Conservation (phyloP, 2,888 invertebrate species). For the Drosophila neonasuta region DNA sequence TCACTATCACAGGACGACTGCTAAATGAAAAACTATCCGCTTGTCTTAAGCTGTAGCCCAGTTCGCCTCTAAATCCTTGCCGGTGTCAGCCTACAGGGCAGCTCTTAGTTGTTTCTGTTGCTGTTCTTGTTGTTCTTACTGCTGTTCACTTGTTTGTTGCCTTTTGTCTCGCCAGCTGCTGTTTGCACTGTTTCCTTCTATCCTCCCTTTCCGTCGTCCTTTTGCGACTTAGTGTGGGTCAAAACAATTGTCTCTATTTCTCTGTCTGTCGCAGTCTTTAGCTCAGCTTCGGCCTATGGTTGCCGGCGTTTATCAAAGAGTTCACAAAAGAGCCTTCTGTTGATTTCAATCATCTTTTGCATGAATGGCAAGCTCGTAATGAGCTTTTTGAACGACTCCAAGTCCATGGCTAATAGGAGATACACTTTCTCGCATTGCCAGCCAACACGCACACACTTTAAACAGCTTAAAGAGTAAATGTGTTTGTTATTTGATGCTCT, state of each 20-base stretch:
- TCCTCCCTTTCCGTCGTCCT: neutral
- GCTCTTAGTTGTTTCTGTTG: conserved; percentile 1
- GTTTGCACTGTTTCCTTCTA: conserved; percentile 12
- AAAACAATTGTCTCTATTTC: conserved; percentile 29
- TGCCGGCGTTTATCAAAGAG: conserved; percentile 22
- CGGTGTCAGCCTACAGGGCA: conserved; percentile 44
- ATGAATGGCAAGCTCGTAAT: conserved; percentile 51
- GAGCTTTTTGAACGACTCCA: conserved; percentile 38
- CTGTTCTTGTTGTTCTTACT: conserved; percentile 5
- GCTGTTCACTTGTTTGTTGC: conserved; percentile 26
- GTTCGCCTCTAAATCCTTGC: conserved; percentile 48
- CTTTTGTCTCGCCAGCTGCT: conserved; percentile 35
- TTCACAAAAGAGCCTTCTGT: conserved; percentile 22
- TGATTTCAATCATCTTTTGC: conserved; percentile 56
- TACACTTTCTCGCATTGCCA: neutral
- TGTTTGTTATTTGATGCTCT: conserved; percentile 33
- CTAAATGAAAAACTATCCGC: conserved; percentile 68
- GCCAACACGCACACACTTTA: conserved; percentile 42
- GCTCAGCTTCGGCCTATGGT: conserved; percentile 1
- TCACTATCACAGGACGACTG: conserved; percentile 6
- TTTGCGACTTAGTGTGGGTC: conserved; percentile 14
- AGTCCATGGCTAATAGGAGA: conserved; percentile 40
- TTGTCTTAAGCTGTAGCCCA: conserved; percentile 42
- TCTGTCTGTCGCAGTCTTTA: neutral
- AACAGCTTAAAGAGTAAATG: conserved; percentile 58